A percentile compares a stretch with the other conserved stretches of the same genome.
phyloP scores from a whole-genome alignment of 35 echinoderm and acorn worm genomes.

The Ophioderma brevispina region DNA sequence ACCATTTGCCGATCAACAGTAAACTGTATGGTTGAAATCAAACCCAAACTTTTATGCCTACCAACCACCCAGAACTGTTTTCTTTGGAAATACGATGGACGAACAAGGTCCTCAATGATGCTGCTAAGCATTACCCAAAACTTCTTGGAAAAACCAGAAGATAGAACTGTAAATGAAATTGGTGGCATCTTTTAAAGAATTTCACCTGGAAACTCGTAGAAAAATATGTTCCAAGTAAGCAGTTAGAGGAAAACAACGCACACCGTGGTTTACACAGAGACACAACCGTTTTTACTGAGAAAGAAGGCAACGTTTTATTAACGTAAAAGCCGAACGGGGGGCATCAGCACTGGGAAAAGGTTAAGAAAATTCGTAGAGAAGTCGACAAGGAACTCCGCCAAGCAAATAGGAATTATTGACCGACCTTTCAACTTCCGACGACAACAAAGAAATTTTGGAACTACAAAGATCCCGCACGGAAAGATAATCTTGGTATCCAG shows the following conservation, averaged over 20 bases:
- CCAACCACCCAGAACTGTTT: constrained; percentile 30
- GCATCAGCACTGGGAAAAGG: constrained; percentile 19
- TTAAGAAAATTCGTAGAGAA: not conserved
- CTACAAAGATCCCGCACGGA: not conserved
- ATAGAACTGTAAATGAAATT: not conserved
- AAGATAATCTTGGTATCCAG: constrained; percentile 24
- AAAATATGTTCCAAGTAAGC: constrained; percentile 26
- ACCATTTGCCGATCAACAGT: constrained; percentile 22
- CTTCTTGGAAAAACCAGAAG: constrained; percentile 7
- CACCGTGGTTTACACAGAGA: not conserved
- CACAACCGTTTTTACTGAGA: not conserved
- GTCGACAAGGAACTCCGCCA: not conserved
- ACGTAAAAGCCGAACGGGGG: not conserved
- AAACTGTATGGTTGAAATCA: constrained; percentile 37
- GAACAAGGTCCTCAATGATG: not conserved
- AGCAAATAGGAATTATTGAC: not conserved
- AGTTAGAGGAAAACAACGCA: not conserved
- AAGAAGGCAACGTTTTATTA: constrained; percentile 17
- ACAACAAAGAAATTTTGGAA: constrained; percentile 31
- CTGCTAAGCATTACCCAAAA: no score
- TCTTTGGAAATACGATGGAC: constrained; percentile 13
- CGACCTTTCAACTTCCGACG: not conserved
- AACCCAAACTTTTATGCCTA: not conserved
- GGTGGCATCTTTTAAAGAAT: not conserved
- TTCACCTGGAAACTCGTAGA: not conserved